Conservation (phyloP, 2,113 vertebrate genomes). For the Psilopogon haemacephalus region DNA sequence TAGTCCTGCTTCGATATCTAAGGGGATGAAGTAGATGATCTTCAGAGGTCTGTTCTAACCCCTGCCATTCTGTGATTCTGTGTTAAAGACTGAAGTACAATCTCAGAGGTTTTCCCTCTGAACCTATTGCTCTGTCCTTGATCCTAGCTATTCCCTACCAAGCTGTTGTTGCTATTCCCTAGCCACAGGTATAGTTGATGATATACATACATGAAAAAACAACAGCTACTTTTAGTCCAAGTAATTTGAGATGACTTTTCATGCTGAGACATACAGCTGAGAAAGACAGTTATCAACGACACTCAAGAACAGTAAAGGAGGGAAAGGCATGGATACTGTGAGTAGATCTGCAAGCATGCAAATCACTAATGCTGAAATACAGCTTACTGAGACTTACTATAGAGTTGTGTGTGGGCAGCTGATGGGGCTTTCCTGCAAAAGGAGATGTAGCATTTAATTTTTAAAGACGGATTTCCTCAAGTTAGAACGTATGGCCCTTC, state of each 20-base stretch:
- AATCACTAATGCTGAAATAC: background rate
- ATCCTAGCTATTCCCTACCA: background rate
- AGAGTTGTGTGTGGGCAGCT: background rate
- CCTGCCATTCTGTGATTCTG: no score
- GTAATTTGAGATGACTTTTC: background rate
- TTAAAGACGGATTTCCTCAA: background rate
- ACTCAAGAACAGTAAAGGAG: background rate
- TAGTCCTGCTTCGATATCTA: no score
- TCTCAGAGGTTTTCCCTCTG: background rate
- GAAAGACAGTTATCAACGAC: background rate
- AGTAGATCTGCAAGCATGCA: background rate
- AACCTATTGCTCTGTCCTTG: background rate
- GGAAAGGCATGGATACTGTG: background rate
- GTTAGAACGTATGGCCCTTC: background rate
- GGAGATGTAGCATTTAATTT: background rate
- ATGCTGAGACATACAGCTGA: background rate
- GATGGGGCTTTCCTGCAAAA: background rate
- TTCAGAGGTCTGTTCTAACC: no score
- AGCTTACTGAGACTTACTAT: background rate
- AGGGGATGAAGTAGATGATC: no score
- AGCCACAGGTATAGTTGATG: background rate
- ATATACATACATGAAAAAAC: background rate
- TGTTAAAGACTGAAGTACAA: background rate
- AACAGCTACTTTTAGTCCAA: background rate
- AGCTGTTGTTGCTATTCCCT: background rate